These are phyloP conservation scores for Scleropages formosus DNA, from an alignment of 2,797 vertebrate species.

Conservation along the genomic window DNA sequence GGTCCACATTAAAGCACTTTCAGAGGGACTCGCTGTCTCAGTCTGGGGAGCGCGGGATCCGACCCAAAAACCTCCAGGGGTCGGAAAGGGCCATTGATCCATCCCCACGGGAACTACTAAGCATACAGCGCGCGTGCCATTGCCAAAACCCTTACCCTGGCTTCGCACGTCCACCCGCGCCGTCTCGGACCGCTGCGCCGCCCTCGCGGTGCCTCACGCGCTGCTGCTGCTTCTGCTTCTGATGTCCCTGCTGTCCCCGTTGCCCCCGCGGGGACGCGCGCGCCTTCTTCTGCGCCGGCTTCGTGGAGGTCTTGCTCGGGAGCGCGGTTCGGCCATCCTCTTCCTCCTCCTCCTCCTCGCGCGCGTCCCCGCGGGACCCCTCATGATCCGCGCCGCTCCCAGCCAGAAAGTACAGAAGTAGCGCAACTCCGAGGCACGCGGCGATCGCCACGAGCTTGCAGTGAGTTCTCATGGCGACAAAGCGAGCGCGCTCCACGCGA, in stretches of 20 bases:
- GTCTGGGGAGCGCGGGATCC: background rate
- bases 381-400: conserved; percentile 66
- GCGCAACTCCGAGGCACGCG: conserved; percentile 70
- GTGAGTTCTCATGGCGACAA: conserved; percentile 71
- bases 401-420: conserved; percentile 77
- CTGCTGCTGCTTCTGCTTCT: conserved; percentile 19
- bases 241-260: conserved; percentile 43
- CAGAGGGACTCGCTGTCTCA: too few relatives aligned
- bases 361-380: conserved; percentile 60
- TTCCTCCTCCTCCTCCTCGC: conserved; percentile 41
- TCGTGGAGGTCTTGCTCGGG: conserved; percentile 45
- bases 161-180: conserved; percentile 37
- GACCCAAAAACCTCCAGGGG: background rate
- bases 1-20: too few relatives aligned
- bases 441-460: conserved; percentile 65
- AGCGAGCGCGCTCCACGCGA: conserved; percentile 45
- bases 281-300: conserved; percentile 51
- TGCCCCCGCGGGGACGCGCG: conserved; percentile 34
- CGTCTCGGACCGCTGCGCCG: too few relatives aligned
- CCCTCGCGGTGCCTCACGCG: too few relatives aligned
- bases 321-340: conserved; percentile 45
- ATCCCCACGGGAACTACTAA: conserved; percentile 16
- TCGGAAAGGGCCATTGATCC: background rate
- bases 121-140: conserved; percentile 14
- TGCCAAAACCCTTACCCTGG: conserved; percentile 55